Evolutionary conservation across 2,888 invertebrate species (phyloP), one percentile per base, ranked within the genome.

Genomic region (Volucella inanis): DNA sequence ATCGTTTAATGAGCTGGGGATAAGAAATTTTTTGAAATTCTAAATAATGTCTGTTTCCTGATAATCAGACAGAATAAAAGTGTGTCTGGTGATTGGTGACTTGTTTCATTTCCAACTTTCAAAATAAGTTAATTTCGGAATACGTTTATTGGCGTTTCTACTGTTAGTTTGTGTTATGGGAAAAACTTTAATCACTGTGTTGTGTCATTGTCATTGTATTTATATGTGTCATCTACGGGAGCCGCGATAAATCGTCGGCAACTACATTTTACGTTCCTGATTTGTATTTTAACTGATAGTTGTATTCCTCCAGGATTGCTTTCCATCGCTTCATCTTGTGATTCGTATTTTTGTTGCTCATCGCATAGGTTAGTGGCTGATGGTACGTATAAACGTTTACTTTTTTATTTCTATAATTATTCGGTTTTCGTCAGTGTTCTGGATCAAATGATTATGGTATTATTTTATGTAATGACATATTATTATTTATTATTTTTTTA

Each of bases 21-120:
- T 72, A 41, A 62, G 52, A 6, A 43, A 52, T 52, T 61, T 55
- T 67, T 68, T 62, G 15, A 71, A 68, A 54, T 59, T 61, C 11
- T 38, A 50, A 12, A 77, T 77, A 49, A 61, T 59, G 38, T 77
- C 52, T 38, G 61, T 65, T 11, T 78, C 47, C 15, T 38, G 57
- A 22, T 76, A 71, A 54, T 31, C 49, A 8, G 64, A 11, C 43
- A 64, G 71, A 50, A 50, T 72, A 61, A 72, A 72, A 49, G 62
- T 70, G 10, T 75, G 55, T 10, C 81, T 68, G n/a, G 67, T 39
- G 14, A 75, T 57, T 77, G 47, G 49, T 76, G 76, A 43, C n/a
- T 71, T 45, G 54, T 75, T 75, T 62, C 47, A 14, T 75, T 43
- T 41, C 68, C 65, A 39, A 31, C 45, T 45, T 78, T 61, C 1